Percentiles rank a stretch among this genome's conserved stretches.
Evolutionary conservation across 2,797 vertebrate species (phyloP).

Genomic region (Scolopax rusticola): DNA sequence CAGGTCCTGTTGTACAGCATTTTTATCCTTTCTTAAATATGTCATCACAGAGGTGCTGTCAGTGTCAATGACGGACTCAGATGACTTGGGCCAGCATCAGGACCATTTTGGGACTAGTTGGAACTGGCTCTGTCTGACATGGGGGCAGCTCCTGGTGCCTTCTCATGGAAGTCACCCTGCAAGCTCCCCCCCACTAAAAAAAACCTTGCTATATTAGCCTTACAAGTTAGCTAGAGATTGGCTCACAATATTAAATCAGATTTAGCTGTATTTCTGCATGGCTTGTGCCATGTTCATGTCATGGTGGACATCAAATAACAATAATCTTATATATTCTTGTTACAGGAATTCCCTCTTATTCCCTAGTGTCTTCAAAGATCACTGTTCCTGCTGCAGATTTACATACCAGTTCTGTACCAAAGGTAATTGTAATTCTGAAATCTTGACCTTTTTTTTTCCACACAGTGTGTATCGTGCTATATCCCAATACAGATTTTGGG

Average conservation of each 20-base stretch:
- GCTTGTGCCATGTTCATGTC: neutral
- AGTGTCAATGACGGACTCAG: neutral
- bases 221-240: neutral
- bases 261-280: neutral
- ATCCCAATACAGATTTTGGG: neutral
- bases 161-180: neutral
- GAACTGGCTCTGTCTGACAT: neutral
- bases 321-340: neutral
- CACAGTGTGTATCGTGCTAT: neutral
- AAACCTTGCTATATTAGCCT: neutral
- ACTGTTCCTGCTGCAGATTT: neutral
- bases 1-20: neutral
- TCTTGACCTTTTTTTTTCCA: neutral
- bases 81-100: neutral
- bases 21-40: neutral
- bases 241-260: neutral
- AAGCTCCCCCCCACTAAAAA: neutral
- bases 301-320: neutral
- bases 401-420: neutral
- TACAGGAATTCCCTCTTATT: constrained; percentile 35
- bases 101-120: neutral
- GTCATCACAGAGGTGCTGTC: neutral
- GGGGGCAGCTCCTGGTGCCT: neutral
- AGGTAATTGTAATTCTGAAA: constrained; percentile 48
- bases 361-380: neutral